Conservation (phyloP, 2,797 vertebrate genomes). For the Neomorphus geoffroyi region DNA sequence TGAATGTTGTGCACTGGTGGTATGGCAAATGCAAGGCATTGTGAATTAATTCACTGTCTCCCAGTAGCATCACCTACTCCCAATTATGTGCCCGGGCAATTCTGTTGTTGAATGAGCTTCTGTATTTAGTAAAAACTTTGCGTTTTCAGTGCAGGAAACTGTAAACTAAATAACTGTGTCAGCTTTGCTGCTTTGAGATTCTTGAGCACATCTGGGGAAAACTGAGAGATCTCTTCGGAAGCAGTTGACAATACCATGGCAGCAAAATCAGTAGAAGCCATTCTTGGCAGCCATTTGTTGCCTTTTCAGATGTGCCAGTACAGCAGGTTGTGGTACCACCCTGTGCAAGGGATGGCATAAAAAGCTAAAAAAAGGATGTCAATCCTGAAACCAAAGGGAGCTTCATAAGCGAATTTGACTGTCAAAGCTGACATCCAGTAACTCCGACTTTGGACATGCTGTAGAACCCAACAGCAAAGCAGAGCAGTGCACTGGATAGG, state of each 20-base stretch:
- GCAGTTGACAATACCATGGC: neutral
- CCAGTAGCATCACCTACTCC: neutral
- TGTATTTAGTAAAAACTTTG: neutral
- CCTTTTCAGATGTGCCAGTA: neutral
- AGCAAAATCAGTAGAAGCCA: neutral
- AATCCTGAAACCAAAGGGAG: neutral
- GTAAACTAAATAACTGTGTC: neutral
- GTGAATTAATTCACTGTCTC: neutral
- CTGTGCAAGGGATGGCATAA: neutral
- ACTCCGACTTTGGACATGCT: neutral
- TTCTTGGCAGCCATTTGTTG: neutral
- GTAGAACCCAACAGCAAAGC: neutral
- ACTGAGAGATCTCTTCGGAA: neutral
- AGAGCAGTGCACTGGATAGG: fast-evolving
- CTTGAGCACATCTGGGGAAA: neutral
- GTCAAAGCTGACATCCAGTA: neutral
- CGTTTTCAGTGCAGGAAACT: neutral
- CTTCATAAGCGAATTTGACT: neutral
- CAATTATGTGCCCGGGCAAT: neutral
- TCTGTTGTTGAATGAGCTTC: neutral
- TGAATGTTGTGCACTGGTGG: neutral
- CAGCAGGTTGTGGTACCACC: neutral
- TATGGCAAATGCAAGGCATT: neutral
- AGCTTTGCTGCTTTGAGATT: neutral
- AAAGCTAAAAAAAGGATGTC: neutral